phyloP scores from a whole-genome alignment of 2,113 vertebrate genomes.

The Tupaia chinensis region DNA sequence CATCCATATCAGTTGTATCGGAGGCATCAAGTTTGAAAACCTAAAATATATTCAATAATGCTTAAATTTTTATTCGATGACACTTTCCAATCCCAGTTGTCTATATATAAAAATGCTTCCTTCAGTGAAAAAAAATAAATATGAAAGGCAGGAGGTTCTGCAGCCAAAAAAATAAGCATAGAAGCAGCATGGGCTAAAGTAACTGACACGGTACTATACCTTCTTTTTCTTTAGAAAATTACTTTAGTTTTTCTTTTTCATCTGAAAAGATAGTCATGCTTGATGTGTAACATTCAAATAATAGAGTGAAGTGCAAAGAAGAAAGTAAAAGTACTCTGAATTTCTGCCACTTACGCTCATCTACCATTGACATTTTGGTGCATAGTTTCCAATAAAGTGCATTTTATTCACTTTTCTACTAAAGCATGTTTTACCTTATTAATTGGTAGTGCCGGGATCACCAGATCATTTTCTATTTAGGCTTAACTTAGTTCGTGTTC shows the following conservation, averaged over 20 bases:
- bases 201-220: neutral
- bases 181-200: neutral
- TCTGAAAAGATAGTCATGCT: neutral
- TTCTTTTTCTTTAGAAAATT: neutral
- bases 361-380: too few species aligned
- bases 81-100: neutral
- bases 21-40: conserved; percentile 59
- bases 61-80: conserved; percentile 30
- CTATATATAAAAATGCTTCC: neutral
- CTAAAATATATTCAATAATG: conserved; percentile 62
- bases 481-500: neutral
- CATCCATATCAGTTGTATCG: neutral
- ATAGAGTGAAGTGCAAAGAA: neutral
- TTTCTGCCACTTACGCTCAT: neutral
- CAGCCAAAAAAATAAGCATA: neutral
- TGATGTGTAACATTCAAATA: neutral
- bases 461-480: neutral
- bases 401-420: neutral
- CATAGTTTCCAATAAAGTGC: too few species aligned
- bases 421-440: neutral
- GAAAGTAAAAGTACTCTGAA: neutral
- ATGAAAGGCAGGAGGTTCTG: neutral
- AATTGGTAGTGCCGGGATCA: neutral
- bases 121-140: neutral
- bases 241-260: neutral